Percentiles rank a stretch among this genome's conserved stretches.
phyloP scores from a whole-genome alignment of 2,797 vertebrate species.

The Arnoldichthys spilopterus region DNA sequence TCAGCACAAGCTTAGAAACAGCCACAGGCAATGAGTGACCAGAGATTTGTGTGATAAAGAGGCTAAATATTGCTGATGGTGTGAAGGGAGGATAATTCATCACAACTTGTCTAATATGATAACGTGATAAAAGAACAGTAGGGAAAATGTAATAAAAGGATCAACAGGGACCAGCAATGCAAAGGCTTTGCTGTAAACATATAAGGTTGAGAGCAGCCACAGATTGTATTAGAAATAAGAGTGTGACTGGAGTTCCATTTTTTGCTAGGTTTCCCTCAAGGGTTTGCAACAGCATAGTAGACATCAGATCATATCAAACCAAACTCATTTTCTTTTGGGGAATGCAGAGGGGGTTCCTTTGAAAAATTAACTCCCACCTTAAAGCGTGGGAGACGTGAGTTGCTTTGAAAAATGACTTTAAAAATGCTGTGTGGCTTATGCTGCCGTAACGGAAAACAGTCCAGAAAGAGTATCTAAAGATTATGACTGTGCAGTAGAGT shows the following conservation, averaged over 20 bases:
- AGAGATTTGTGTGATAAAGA: no score
- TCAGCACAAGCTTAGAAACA: no score
- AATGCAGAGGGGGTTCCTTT: constrained; percentile 3
- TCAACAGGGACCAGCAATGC: neutral
- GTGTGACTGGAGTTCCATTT: neutral
- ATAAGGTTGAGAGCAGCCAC: neutral
- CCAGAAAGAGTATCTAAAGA: neutral
- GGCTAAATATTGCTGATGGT: no score
- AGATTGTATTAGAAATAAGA: neutral
- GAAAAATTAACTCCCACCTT: constrained; percentile 15
- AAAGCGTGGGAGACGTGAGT: constrained; percentile 19
- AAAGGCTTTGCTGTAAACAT: neutral
- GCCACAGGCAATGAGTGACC: no score
- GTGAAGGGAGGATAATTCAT: neutral
- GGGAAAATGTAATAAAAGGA: neutral
- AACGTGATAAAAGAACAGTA: neutral
- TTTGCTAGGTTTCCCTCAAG: neutral
- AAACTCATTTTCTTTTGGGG: constrained; percentile 14
- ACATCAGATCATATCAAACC: constrained; percentile 14
- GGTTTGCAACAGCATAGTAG: constrained; percentile 4
- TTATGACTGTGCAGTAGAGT: no score
- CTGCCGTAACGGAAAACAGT: neutral
- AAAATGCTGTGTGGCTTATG: neutral
- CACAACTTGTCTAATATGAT: neutral
- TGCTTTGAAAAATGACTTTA: neutral